These are phyloP conservation scores for Oophaga pumilio DNA, from an alignment of 2,113 vertebrate species.

Conservation along the genomic window DNA sequence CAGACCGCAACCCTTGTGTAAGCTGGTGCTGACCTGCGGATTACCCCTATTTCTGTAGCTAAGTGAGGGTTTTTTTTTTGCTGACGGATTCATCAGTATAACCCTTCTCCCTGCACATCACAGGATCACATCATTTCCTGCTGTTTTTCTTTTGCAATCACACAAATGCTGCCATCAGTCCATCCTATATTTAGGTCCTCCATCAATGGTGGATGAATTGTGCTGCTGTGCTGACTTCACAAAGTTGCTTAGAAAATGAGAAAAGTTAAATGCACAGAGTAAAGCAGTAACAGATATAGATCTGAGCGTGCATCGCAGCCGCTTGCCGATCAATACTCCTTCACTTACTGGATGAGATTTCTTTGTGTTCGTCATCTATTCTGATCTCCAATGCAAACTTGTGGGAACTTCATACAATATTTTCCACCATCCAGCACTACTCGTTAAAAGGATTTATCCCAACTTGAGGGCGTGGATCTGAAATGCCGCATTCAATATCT, in stretches of 20 bases:
- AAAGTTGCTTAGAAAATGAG: conserved; percentile 25
- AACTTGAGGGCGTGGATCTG: too few relatives aligned
- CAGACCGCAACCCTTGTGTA: too few relatives aligned
- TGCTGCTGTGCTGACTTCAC: not conserved
- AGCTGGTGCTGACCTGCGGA: too few relatives aligned
- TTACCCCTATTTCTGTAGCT: too few relatives aligned
- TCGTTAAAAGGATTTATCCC: too few relatives aligned
- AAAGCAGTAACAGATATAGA: not conserved
- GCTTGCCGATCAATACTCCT: conserved; percentile 33
- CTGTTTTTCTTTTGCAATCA: not conserved
- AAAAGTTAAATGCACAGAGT: not conserved
- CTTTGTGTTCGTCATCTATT: not conserved
- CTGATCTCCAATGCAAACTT: not conserved
- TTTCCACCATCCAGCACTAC: too few relatives aligned
- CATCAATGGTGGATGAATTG: not conserved
- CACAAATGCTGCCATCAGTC: not conserved
- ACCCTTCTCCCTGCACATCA: not conserved
- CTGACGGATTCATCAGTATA: too few relatives aligned
- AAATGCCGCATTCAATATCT: too few relatives aligned
- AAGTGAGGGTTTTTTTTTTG: too few relatives aligned
- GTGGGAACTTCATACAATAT: not conserved
- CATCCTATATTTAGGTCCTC: not conserved
- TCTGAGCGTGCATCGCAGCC: not conserved
- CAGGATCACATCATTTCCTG: not conserved
- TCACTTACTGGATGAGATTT: conserved; percentile 25